Evolutionary conservation across 2,797 vertebrate genomes (phyloP), one percentile per base, ranked within the genome.

Genomic region (Coregonus sp.): DNA sequence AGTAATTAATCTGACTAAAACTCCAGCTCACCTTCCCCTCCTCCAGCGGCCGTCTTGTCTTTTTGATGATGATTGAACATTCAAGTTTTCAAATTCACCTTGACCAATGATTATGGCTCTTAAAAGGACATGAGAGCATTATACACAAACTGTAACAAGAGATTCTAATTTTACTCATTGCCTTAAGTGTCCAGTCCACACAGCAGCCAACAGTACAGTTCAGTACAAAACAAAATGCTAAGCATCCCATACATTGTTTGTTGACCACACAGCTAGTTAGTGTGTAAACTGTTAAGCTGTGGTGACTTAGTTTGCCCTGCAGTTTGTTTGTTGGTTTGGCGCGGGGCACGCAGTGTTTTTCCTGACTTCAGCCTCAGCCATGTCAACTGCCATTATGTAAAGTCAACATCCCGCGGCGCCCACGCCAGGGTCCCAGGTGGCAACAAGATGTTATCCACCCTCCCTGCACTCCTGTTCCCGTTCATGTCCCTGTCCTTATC

Each of bases 391-490:
- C 86, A 74, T 92, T 88, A 88, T 86, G 78, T 90, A 88, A 91
- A 91, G 80, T 86, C 88, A 87, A 87, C 80, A 85, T 91, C 90
- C 82, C 73, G 31, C 4, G 40, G 85, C 83, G 76, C 76, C 75
- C n/a, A 18, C 56, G 70, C 69, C 79, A 75, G 76, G 59, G 78
- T 90, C 88, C 88, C 91, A 92, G 90, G 90, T 93, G 92, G 88
- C 86, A 78, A 84, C 87, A 92, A 92, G 88, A 90, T 92, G 52
- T 72, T 70, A 56, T 25, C 54, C 63, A 47, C 40, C 40, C 40
- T 47, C 40, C 40, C 9, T 47, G 40, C 40, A 11, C 40, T 47
- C 40, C 40, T 47, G 40, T 47, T 47, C 40, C 40, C 2, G 40
- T 47, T 47, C 1, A 7, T 2, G 40, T 47, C 56, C 9, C 63